A percentile compares a stretch with the other conserved stretches of the same genome.
Evolutionary conservation across 2,888 invertebrate genomes (phyloP).

Genomic region (Acrocera orbiculus): DNA sequence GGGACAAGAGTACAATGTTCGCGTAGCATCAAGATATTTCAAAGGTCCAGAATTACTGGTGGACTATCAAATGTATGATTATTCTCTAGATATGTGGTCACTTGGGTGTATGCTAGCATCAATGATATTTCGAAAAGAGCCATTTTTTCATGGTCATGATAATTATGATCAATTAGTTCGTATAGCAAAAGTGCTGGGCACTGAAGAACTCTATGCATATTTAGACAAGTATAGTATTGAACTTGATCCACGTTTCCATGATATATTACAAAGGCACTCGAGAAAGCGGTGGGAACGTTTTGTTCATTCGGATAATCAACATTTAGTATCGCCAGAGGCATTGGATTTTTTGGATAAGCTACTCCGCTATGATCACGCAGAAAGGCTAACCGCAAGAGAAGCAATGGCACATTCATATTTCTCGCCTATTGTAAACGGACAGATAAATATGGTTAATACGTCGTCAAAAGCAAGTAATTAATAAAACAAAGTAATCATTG

Average conservation of each 20-base stretch:
- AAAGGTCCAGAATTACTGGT: conserved; percentile 92
- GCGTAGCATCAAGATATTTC: conserved; percentile 98
- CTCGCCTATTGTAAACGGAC: conserved; percentile 32
- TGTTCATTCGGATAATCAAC: conserved; percentile 98
- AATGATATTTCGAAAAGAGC: conserved; percentile 99
- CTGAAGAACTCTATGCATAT: conserved; percentile 98
- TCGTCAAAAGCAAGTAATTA: conserved; percentile 25
- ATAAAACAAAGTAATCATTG: no score
- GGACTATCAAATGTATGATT: conserved; percentile 99
- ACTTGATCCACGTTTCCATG: conserved; percentile 97
- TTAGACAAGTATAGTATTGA: conserved; percentile 99
- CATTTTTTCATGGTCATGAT: conserved; percentile 99
- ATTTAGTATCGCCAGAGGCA: conserved; percentile 94
- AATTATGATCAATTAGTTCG: conserved; percentile 99
- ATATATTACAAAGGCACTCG: conserved; percentile 72
- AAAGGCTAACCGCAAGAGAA: conserved; percentile 93
- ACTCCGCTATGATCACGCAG: conserved; percentile 95
- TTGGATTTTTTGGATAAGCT: conserved; percentile 98
- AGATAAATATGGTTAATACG: conserved; percentile 20
- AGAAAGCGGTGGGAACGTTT: conserved; percentile 99
- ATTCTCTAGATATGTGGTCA: conserved; percentile 99
- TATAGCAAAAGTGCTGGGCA: conserved; percentile 98
- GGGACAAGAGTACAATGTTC: conserved; percentile 98
- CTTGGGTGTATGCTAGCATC: conserved; percentile 99
- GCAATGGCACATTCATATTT: conserved; percentile 99